Base-by-base conservation (phyloP, 2,888 invertebrate species). In the Diplazon laetatorius region DNA sequence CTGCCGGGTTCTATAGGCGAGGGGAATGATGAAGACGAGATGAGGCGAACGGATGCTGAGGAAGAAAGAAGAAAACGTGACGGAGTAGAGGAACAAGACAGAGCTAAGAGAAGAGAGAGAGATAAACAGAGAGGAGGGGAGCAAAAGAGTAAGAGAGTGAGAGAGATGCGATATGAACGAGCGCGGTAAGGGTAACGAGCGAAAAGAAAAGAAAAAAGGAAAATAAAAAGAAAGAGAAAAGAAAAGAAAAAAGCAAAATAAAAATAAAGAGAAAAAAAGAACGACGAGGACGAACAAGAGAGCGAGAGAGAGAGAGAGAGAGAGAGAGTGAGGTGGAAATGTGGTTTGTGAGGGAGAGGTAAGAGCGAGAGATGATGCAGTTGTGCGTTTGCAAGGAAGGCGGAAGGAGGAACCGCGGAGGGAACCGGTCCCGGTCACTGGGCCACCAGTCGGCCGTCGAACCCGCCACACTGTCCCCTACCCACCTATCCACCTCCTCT, bases 361-460 rank as follows among this genome's bases (percentile, higher is more conserved):
- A 78, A 78, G 78, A 75, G 82, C 79, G 87, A 87, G 87, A 87
- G 87, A 90, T 89, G 90, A 90, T 90, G 90, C 90, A 89, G 90
- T 90, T 90, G 89, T 90, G 90, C 90, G 90, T 91, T 91, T 86
- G 90, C 89, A 88, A 90, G 89, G 90, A 91, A 90, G 91, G 90
- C 90, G 91, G 91, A 91, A 91, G 91, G 89, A 90, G 90, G 90
- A 91, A 90, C 88, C 88, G 87, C 87, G 86, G 88, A 90, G 89
- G 90, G 90, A 90, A 90, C 90, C 90, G 90, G 90, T 90, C 90
- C 90, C 89, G 91, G 91, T 91, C 91, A 90, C 90, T 91, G 90
- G 90, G 90, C 89, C 90, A 90, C 90, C 89, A 90, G 91, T 89
- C 90, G 91, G 91, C 88, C 91, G 88, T 89, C 89, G 90, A 91